Conservation (phyloP, 1,140 invertebrate genomes). For the Eumeta japonica region DNA sequence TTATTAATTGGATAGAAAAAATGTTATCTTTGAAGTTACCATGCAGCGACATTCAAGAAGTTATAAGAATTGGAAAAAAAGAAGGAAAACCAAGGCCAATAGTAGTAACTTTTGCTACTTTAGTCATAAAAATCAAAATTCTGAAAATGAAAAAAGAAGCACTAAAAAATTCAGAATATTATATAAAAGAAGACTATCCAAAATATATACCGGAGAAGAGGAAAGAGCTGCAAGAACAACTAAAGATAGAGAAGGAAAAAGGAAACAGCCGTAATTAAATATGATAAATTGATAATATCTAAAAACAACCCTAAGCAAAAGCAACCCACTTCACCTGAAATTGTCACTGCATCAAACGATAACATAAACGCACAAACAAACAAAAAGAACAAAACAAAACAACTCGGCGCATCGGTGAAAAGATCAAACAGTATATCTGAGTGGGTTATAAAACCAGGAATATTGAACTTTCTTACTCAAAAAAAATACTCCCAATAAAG, state of each 20-base stretch:
- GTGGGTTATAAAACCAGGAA: too few species aligned
- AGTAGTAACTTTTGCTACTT: conserved; percentile 8
- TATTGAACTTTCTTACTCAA: too few species aligned
- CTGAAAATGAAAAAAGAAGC: conserved; percentile 10
- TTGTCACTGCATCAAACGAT: conserved; percentile 1
- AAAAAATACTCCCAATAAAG: too few species aligned
- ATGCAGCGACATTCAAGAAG: conserved; percentile 8
- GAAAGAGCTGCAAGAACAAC: conserved; percentile 10
- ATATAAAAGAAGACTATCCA: too few species aligned
- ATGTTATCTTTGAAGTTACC: conserved; percentile 6
- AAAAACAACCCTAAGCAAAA: too few species aligned
- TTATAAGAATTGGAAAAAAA: conserved; percentile 11
- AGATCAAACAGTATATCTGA: too few species aligned
- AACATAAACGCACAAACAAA: conserved; percentile 5
- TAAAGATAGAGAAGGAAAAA: too few species aligned
- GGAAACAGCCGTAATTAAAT: conserved; percentile 9
- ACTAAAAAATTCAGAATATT: conserved; percentile 9
- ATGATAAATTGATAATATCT: conserved; percentile 13
- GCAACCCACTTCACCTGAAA: too few species aligned
- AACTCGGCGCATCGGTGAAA: not conserved
- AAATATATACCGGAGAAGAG: too few species aligned
- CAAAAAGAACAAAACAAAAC: conserved; percentile 13
- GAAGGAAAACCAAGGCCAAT: conserved; percentile 9
- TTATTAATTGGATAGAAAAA: conserved; percentile 7
- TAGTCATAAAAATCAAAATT: conserved; percentile 11